These are phyloP conservation scores for Vombatus ursinus DNA, from an alignment of 2,113 vertebrate species.

Conservation along the genomic window DNA sequence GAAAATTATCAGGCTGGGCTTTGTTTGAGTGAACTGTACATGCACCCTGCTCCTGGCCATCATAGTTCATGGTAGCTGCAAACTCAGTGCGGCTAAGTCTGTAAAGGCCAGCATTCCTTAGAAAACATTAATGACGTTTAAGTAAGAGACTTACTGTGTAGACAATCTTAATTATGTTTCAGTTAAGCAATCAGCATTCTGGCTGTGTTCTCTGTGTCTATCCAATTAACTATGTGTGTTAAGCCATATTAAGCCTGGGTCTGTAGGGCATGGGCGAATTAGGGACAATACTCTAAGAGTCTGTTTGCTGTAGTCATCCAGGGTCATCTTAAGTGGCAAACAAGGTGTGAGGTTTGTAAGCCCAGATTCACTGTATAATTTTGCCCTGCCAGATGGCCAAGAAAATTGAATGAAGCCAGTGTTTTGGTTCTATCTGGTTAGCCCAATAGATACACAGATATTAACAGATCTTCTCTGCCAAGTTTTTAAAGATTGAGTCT, in stretches of 20 bases:
- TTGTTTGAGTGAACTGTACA: slow-evolving; percentile 78
- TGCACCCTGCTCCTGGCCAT: slow-evolving; percentile 76
- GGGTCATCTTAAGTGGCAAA: not conserved
- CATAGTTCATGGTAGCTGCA: slow-evolving; percentile 70
- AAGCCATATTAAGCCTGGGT: slow-evolving; percentile 77
- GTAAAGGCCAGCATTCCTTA: slow-evolving; percentile 78
- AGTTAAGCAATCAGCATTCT: slow-evolving; percentile 77
- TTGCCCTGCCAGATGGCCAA: not conserved
- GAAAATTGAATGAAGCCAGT: not conserved
- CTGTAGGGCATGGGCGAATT: not conserved
- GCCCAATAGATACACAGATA: not conserved
- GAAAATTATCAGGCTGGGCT: slow-evolving; percentile 71
- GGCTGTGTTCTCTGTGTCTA: slow-evolving; percentile 77
- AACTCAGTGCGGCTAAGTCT: slow-evolving; percentile 77
- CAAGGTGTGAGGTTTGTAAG: not conserved
- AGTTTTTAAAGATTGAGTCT: slow-evolving; percentile 68
- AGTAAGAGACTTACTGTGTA: slow-evolving; percentile 82
- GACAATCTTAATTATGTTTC: slow-evolving; percentile 86
- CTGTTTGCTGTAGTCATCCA: not conserved
- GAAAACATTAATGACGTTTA: slow-evolving; percentile 84
- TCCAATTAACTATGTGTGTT: slow-evolving; percentile 79
- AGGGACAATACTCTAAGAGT: not conserved
- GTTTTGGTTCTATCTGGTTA: not conserved
- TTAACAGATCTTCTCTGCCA: slow-evolving; percentile 67
- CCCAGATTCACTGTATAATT: not conserved